Conservation (phyloP, 2,797 vertebrate genomes). For the Discoglossus pictus region DNA sequence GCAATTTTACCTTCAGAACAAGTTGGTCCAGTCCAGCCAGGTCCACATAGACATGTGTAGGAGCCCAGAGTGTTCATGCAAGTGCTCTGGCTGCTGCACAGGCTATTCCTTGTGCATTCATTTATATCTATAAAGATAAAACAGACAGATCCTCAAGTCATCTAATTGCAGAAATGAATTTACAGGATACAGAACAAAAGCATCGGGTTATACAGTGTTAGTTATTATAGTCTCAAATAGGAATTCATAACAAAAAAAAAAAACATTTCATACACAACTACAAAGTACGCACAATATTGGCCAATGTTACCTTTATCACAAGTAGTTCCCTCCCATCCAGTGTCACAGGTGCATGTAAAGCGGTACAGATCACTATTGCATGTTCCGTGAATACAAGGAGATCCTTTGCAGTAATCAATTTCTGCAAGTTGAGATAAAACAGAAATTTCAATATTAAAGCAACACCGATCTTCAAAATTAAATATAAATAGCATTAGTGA, state of each 20-base stretch:
- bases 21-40: slow-evolving; percentile 27
- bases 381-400: slow-evolving; percentile 1
- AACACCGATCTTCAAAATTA: too few relatives aligned
- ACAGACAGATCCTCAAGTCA: too few relatives aligned
- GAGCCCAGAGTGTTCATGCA: slow-evolving; percentile 26
- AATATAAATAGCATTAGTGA: too few relatives aligned
- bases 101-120: slow-evolving; percentile 38
- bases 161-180: too few relatives aligned
- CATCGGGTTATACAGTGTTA: too few relatives aligned
- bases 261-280: too few relatives aligned
- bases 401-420: slow-evolving; percentile 20
- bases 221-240: too few relatives aligned
- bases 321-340: slow-evolving; percentile 16
- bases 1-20: slow-evolving; percentile 21
- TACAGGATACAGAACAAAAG: too few relatives aligned
- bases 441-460: not conserved
- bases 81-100: slow-evolving; percentile 15
- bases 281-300: too few relatives aligned
- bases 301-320: slow-evolving; percentile 34
- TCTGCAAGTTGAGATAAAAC: not conserved
- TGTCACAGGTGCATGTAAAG: slow-evolving; percentile 3
- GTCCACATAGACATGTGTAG: slow-evolving; percentile 1
- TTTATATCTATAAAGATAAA: slow-evolving; percentile 27
- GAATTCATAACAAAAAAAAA: too few relatives aligned
- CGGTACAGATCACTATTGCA: slow-evolving; percentile 1